Evolutionary conservation across 1,140 invertebrate genomes (phyloP), one percentile per base, ranked within the genome.

Genomic region (Pogonus chalceus): DNA sequence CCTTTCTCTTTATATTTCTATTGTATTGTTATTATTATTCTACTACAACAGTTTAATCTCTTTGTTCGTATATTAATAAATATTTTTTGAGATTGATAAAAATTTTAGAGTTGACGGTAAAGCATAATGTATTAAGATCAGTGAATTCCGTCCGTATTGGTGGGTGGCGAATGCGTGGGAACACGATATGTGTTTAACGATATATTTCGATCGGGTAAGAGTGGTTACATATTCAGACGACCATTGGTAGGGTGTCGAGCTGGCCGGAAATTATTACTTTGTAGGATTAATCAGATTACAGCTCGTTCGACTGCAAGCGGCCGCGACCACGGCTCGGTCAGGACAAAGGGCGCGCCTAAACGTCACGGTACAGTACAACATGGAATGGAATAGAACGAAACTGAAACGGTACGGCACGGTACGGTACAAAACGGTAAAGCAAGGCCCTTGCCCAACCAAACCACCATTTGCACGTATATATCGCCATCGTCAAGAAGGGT

Each of bases 211-310:
- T 31, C 26, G 4, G 26, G 14, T 31, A 16, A 16, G 7, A 18
- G 18, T 43, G 37, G 37, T 43, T 9, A 43, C 7, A 43, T 18
- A 18, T 43, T 7, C 26, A 14, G 26, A 14, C 37, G 14, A 3
- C 10, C 50, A 20, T 12, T 14, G 50, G 18, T 18, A 53, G 52
- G 52, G 35, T 53, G 52, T 53, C 37, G 52, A 53, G 35, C 16
- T 23, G 35, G 35, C 39, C 52, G 52, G 52, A 53, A 53, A 53
- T 53, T 53, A 53, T 53, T 53, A 53, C 52, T 53, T 53, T 53
- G 37, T 46, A 21, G 26, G 26, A 46, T 53, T 53, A 53, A 53
- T 53, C 52, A 23, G 52, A 53, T 53, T 53, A 53, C 35, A 39
- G 21, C 18, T 26, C 22, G 49, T 26, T 50, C 49, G 49, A 50